Conservation (phyloP, 2,797 vertebrate genomes). For the Diceros bicornis region DNA sequence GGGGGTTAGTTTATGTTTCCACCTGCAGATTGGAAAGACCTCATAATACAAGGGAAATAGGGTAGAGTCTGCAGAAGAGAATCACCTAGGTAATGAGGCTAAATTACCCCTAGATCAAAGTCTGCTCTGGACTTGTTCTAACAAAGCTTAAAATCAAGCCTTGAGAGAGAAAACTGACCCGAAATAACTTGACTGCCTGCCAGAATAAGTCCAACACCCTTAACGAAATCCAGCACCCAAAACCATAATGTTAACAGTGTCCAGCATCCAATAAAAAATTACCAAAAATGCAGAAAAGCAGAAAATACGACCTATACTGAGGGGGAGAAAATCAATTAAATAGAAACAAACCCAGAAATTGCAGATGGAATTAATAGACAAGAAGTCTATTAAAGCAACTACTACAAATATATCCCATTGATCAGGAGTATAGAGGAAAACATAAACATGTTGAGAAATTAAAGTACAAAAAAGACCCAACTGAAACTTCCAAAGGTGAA, state of each 20-base stretch:
- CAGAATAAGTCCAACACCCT: conserved; percentile 30
- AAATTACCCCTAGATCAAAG: conserved; percentile 45
- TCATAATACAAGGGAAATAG: neutral
- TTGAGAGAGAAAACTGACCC: neutral
- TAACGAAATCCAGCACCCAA: neutral
- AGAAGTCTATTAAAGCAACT: neutral
- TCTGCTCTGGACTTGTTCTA: conserved; percentile 32
- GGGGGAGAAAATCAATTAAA: neutral
- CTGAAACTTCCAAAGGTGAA: neutral
- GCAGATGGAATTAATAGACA: neutral
- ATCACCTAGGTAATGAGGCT: conserved; percentile 14
- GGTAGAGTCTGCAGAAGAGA: neutral
- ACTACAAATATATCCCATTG: neutral
- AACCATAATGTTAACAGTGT: neutral
- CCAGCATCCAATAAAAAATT: neutral
- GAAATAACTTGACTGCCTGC: conserved; percentile 2
- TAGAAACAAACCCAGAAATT: conserved; percentile 6
- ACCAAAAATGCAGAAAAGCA: neutral
- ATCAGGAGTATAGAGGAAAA: neutral
- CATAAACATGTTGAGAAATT: neutral
- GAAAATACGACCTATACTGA: neutral
- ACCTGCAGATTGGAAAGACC: conserved; percentile 17
- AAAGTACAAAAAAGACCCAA: neutral
- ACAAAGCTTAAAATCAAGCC: conserved; percentile 22
- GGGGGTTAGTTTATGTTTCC: neutral